Conservation (phyloP, 2,888 invertebrate genomes). For the Tetheella fluctuosa region DNA sequence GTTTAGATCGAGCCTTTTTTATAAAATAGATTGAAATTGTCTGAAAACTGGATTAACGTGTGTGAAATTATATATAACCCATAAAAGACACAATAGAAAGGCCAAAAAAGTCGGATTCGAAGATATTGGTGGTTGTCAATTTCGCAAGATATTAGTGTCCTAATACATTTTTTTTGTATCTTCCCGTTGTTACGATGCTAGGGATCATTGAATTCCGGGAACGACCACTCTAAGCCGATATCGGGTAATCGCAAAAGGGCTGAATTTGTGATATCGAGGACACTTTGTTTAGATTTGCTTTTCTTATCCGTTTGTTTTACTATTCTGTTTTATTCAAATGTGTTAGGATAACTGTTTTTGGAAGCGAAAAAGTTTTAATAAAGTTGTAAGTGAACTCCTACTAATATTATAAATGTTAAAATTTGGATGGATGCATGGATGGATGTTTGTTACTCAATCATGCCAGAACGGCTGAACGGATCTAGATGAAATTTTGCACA, state of each 20-base stretch:
- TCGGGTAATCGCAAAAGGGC: conserved; percentile 54
- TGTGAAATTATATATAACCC: neutral
- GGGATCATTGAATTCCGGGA: conserved; percentile 46
- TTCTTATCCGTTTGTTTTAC: conserved; percentile 14
- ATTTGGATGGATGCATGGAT: too few relatives aligned
- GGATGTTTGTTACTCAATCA: too few relatives aligned
- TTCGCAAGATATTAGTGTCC: conserved; percentile 10
- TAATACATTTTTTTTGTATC: conserved; percentile 10
- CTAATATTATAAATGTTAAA: too few relatives aligned
- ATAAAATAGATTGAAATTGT: too few relatives aligned
- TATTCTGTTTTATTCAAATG: neutral
- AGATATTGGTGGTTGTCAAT: neutral
- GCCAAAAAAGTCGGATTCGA: neutral
- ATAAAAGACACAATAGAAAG: neutral
- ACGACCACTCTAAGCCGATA: conserved; percentile 42
- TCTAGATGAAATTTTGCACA: too few relatives aligned
- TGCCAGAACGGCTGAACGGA: too few relatives aligned
- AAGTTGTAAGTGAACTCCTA: too few relatives aligned
- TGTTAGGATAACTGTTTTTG: neutral
- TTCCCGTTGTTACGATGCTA: neutral
- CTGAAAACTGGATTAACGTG: too few relatives aligned
- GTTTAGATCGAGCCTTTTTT: too few relatives aligned
- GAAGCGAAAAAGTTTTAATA: too few relatives aligned
- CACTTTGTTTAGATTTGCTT: conserved; percentile 30
- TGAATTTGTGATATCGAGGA: conserved; percentile 53